Percentiles rank a stretch among this genome's conserved stretches.
Conservation (phyloP, 1,140 invertebrate genomes). For the silkworm (Bombyx mori) region DNA sequence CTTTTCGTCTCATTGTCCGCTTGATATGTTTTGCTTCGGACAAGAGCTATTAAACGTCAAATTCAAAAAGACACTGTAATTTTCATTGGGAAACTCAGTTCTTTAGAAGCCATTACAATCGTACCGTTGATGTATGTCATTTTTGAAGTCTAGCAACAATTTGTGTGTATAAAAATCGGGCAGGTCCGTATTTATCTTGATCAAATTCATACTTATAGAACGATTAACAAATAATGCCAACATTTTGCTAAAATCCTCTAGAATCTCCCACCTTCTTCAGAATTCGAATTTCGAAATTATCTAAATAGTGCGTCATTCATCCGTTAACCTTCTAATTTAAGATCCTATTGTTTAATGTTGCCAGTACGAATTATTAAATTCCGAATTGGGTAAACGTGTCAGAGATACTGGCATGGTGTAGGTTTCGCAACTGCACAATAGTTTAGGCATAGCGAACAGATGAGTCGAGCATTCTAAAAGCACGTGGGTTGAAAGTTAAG, state of each 20-base stretch:
- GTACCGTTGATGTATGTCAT: too few species aligned
- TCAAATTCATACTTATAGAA: too few species aligned
- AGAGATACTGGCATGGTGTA: slow-evolving; percentile 31
- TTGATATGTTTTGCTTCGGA: slow-evolving; percentile 15
- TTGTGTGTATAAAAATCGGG: too few species aligned
- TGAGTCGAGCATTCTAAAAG: slow-evolving; percentile 31
- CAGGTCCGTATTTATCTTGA: too few species aligned
- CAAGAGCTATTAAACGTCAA: too few species aligned
- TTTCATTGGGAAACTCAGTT: too few species aligned
- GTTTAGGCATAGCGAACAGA: slow-evolving; percentile 45
- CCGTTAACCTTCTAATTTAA: slow-evolving; percentile 43
- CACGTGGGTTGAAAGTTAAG: slow-evolving; percentile 54
- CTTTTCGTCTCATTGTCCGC: slow-evolving; percentile 58
- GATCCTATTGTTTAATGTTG: slow-evolving; percentile 49
- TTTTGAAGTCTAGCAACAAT: too few species aligned
- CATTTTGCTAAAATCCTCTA: background rate
- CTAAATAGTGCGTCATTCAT: slow-evolving; percentile 24
- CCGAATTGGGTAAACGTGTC: slow-evolving; percentile 54
- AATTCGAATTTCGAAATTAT: slow-evolving; percentile 25
- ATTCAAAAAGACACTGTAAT: too few species aligned
- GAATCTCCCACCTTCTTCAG: slow-evolving; percentile 6
- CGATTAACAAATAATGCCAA: too few species aligned
- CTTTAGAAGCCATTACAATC: too few species aligned
- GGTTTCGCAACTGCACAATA: slow-evolving; percentile 32
- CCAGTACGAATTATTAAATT: slow-evolving; percentile 45